Evolutionary conservation across 2,888 invertebrate genomes (phyloP), one percentile per base, ranked within the genome.

Genomic region (Orchesella flavescens): DNA sequence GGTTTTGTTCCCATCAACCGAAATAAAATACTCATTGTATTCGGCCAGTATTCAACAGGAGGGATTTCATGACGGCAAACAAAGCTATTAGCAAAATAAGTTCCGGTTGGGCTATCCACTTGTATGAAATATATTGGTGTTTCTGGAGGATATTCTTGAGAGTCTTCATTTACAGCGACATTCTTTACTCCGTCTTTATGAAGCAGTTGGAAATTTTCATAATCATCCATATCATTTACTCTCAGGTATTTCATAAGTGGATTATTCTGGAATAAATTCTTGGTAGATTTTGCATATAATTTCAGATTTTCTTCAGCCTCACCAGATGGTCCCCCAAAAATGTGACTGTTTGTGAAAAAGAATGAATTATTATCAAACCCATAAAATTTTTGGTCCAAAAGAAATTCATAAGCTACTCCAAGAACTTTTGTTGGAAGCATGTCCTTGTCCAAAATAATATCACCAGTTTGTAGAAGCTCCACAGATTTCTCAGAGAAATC

Each of bases 41-140:
- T 81, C 1, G 85, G 82, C 86, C 85, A 85, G 15, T 74, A 43
- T 59, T 84, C 69, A 10, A 86, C 0, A 1, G 85, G 85, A 13
- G 86, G 86, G 21, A 84, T 63, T 63, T 85, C 86, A 74, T 85
- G 85, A 17, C n/a, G n/a, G n/a, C 84, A 85, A 13, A 86, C 71
- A 61, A 53, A 86, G 7, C 85, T 79, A 21, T 86, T 78, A 0
- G 86, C 85, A 59, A 86, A 75, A 73, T 86, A 86, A 0, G 86
- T 86, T 15, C 86, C 86, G 7, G 61, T 15, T 13, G 85, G 79
- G 44, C 68, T 85, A 15, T 84, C 81, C 2, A 86, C 86, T 53
- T 84, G 80, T 15, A 86, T 34, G 61, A 76, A 84, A 46, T 85
- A 86, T 2, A 86, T 81, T 17, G 19, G 43, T 0, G 81, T 83